Conservation (phyloP, 2,797 vertebrate species). For the Peromyscus melanophrys region DNA sequence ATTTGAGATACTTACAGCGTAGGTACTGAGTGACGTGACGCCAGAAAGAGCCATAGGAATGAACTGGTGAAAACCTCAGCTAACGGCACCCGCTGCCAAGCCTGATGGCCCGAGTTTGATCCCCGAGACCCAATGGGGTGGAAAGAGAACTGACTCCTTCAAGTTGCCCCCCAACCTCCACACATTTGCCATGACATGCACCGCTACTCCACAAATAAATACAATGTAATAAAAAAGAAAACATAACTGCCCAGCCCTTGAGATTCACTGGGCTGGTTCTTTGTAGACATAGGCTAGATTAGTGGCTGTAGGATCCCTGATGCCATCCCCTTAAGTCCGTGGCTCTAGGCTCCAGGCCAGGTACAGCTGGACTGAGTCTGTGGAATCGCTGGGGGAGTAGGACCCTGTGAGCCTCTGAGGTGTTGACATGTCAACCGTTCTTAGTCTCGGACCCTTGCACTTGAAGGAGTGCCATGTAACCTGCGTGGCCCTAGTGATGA, state of each 20-base stretch:
- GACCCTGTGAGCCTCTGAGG: background rate
- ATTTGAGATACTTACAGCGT: background rate
- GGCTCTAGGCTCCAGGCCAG: background rate
- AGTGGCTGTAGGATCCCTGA: too few species aligned
- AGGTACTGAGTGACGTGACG: background rate
- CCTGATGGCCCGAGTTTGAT: background rate
- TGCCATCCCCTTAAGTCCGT: rapidly evolving
- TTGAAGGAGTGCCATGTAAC: background rate
- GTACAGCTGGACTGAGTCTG: background rate
- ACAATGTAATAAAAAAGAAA: background rate
- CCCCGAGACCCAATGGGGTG: background rate
- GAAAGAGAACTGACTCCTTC: background rate
- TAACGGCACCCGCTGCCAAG: background rate
- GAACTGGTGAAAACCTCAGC: background rate
- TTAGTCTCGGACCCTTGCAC: background rate
- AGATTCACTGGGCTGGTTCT: background rate
- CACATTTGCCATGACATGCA: background rate
- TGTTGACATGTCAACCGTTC: background rate
- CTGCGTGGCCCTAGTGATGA: background rate
- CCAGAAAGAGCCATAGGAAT: background rate
- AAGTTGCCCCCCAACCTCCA: background rate
- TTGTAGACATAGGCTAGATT: background rate
- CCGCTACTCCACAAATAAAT: background rate
- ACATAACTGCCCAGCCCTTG: background rate
- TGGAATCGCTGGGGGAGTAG: background rate